Conservation (phyloP, 2,888 invertebrate species). For the Chymomyza procnemis region DNA sequence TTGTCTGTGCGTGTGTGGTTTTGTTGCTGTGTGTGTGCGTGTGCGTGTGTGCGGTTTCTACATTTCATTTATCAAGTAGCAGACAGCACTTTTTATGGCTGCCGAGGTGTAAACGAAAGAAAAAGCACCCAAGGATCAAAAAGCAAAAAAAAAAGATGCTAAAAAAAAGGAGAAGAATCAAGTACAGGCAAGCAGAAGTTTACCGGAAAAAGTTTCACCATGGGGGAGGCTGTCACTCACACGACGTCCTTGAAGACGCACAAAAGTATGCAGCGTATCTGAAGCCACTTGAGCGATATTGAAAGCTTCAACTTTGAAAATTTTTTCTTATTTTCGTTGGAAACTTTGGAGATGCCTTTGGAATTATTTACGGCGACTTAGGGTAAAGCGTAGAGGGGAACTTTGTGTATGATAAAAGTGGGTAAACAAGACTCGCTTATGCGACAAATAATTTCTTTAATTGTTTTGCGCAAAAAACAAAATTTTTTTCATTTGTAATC, state of each 20-base stretch:
- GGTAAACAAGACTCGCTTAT: too few species aligned
- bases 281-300: neutral
- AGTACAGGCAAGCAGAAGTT: neutral
- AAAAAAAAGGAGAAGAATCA: neutral
- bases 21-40: neutral
- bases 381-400: too few species aligned
- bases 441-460: too few species aligned
- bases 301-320: neutral
- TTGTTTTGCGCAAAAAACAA: too few species aligned
- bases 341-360: neutral
- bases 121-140: neutral
- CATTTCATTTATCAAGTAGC: conserved; percentile 1
- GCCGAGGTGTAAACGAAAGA: neutral
- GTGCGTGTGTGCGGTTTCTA: neutral
- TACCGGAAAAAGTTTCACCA: neutral
- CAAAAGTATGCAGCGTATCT: neutral
- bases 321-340: neutral
- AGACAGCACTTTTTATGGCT: neutral
- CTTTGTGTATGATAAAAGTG: too few species aligned
- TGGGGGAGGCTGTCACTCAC: neutral
- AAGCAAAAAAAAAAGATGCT: neutral
- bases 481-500: too few species aligned
- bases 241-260: neutral
- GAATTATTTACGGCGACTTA: neutral
- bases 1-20: neutral